phyloP scores from a whole-genome alignment of 2,797 vertebrate species.

The Enteromius viviparus region DNA sequence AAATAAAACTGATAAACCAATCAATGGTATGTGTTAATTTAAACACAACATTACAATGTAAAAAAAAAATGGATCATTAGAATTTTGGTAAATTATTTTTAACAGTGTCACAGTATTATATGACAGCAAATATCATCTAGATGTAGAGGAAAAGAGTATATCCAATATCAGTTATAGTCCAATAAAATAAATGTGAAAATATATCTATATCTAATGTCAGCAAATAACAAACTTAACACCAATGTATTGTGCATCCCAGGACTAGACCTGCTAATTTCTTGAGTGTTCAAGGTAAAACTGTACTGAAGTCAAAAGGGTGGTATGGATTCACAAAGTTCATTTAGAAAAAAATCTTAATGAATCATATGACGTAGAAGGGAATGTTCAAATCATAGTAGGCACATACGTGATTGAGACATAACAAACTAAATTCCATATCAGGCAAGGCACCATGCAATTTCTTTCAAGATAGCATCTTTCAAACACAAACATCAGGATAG shows the following conservation, averaged over 20 bases:
- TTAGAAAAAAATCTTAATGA: neutral
- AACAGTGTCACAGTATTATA: neutral
- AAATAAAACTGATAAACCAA: neutral
- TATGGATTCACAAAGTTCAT: neutral
- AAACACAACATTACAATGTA: neutral
- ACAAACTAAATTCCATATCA: slow-evolving; percentile 60
- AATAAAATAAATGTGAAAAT: neutral
- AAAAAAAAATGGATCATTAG: neutral
- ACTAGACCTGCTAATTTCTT: neutral
- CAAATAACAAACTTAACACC: neutral
- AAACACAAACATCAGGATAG: slow-evolving; percentile 60
- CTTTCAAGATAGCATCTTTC: slow-evolving; percentile 47
- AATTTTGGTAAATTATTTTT: neutral
- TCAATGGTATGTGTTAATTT: neutral
- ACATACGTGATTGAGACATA: neutral
- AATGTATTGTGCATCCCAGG: neutral
- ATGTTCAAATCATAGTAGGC: neutral
- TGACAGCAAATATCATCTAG: neutral
- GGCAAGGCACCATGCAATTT: slow-evolving; percentile 52
- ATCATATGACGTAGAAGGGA: neutral
- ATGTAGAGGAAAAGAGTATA: neutral
- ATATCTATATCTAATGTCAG: neutral
- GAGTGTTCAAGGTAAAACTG: neutral
- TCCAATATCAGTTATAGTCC: neutral
- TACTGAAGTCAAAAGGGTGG: neutral